phyloP scores from a whole-genome alignment of 2,113 vertebrate genomes.

The Mola mola region DNA sequence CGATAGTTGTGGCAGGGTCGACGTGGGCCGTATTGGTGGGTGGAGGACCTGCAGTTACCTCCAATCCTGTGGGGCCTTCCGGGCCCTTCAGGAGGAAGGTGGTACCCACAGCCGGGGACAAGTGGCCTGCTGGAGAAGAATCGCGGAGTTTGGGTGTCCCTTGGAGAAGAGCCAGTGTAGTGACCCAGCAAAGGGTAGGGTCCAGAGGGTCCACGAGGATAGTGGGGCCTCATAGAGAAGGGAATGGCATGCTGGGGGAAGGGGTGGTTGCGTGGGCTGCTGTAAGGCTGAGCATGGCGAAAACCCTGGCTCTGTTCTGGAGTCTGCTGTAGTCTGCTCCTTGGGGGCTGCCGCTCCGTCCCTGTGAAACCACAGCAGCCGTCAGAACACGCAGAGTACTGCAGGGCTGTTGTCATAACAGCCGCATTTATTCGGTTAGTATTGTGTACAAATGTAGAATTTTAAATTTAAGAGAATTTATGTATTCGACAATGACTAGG shows the following conservation, averaged over 20 bases:
- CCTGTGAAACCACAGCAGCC: constrained; percentile 65
- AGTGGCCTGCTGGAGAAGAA: constrained; percentile 82
- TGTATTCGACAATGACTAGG: too few species aligned
- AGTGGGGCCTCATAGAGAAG: constrained; percentile 81
- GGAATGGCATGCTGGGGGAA: constrained; percentile 80
- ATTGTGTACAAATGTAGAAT: too few species aligned
- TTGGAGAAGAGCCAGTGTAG: constrained; percentile 83
- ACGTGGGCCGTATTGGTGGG: constrained; percentile 73
- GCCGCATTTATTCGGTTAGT: too few species aligned
- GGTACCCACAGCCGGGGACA: constrained; percentile 75
- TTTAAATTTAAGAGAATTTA: too few species aligned
- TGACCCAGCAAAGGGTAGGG: constrained; percentile 80
- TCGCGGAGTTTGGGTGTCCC: constrained; percentile 81
- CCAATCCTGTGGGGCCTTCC: constrained; percentile 76
- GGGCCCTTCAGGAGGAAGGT: constrained; percentile 64
- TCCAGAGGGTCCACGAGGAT: constrained; percentile 78
- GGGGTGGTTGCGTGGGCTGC: constrained; percentile 84
- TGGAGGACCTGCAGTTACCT: constrained; percentile 66
- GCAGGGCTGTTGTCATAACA: too few species aligned
- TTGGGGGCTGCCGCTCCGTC: constrained; percentile 77
- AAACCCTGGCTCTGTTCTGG: constrained; percentile 85
- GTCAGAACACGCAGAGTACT: too few species aligned
- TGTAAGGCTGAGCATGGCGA: constrained; percentile 87
- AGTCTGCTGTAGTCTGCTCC: constrained; percentile 70
- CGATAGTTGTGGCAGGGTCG: constrained; percentile 80